A percentile compares a stretch with the other conserved stretches of the same genome.
phyloP scores from a whole-genome alignment of 2,888 invertebrate genomes.

The Drosophila hamatofila region DNA sequence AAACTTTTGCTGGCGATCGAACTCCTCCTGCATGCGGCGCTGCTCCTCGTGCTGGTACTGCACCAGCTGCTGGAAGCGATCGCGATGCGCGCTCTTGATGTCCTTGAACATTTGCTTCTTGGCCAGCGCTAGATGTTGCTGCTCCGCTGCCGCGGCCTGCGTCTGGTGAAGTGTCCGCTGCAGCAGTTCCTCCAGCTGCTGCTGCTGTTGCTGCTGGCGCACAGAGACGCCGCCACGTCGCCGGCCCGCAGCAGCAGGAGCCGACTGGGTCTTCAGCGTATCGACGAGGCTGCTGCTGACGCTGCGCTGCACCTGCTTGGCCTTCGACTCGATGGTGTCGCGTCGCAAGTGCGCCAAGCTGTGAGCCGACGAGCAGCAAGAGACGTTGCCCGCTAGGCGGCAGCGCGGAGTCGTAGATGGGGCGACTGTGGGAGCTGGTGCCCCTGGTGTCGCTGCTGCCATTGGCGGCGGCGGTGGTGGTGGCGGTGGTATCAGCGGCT shows the following conservation, averaged over 20 bases:
- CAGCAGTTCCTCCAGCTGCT: constrained; percentile 47
- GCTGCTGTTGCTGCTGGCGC: constrained; percentile 27
- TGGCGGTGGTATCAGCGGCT: not conserved
- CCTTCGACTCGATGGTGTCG: constrained; percentile 83
- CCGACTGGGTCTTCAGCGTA: not conserved
- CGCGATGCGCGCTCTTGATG: constrained; percentile 88
- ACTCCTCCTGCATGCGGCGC: constrained; percentile 87
- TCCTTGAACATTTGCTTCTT: constrained; percentile 55
- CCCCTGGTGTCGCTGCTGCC: not conserved
- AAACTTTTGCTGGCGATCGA: constrained; percentile 88
- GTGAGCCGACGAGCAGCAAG: constrained; percentile 19
- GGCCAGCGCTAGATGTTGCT: constrained; percentile 39
- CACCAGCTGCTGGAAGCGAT: constrained; percentile 88
- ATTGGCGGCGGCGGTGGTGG: not conserved
- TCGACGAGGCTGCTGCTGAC: constrained; percentile 15
- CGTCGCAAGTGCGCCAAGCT: constrained; percentile 64
- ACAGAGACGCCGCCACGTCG: constrained; percentile 32
- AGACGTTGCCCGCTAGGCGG: constrained; percentile 4
- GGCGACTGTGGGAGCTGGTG: not conserved
- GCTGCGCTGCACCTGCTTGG: constrained; percentile 78
- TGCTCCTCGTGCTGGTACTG: constrained; percentile 89
- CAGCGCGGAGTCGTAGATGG: constrained; percentile 14
- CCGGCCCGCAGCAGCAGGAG: not conserved
- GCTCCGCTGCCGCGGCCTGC: constrained; percentile 16
- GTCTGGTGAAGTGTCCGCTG: constrained; percentile 40